Base-by-base conservation (phyloP, 2,113 vertebrate genomes). In the Ailuropoda melanoleuca region DNA sequence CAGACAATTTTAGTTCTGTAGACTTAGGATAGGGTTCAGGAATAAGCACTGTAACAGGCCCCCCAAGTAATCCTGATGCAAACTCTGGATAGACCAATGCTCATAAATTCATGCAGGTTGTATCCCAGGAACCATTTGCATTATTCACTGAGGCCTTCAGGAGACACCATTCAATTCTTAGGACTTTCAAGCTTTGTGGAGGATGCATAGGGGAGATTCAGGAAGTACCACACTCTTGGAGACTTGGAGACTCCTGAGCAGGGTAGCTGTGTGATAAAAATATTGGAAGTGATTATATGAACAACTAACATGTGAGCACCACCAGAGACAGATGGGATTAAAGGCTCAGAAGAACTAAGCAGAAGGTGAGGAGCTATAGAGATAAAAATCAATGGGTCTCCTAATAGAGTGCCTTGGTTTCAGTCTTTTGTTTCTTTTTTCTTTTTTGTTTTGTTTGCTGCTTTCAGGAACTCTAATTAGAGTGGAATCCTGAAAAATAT, bases 401-500 rank as follows among this genome's bases (percentile, higher is more conserved):
- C 48, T 80, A 90, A 90, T 19, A 72, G 39, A 91, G 17, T 81
- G 68, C 60, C 19, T 87, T 50, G 13, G 19, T 82, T 92, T 85
- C 58, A 15, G 24, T 64, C 29, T 86, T 46, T 77, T n/a, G 31
- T 64, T 68, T 82, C 12, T 46, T 88, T 70, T 60, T 92, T 72
- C 11, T 15, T 19, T 80, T 68, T n/a, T 80, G 34, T 10, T 46
- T 72, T 83, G n/a, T 46, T 50, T 81, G 8, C 43, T 78, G 13
- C 66, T 17, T 93, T 93, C 34, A 91, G 55, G 6, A 96, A 78
- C 14, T 80, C 60, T 91, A 39, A 81, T 82, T 46, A 48, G 72
- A n/a, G 21, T 34, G 50, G 31, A 70, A 88, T 92, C 50, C 43
- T 97, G 55, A 81, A 92, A 96, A 95, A 72, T n/a, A 93, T 60